Evolutionary conservation across 1,140 invertebrate species (phyloP), one percentile per base, ranked within the genome.

Genomic region (Papilio aristodemus): DNA sequence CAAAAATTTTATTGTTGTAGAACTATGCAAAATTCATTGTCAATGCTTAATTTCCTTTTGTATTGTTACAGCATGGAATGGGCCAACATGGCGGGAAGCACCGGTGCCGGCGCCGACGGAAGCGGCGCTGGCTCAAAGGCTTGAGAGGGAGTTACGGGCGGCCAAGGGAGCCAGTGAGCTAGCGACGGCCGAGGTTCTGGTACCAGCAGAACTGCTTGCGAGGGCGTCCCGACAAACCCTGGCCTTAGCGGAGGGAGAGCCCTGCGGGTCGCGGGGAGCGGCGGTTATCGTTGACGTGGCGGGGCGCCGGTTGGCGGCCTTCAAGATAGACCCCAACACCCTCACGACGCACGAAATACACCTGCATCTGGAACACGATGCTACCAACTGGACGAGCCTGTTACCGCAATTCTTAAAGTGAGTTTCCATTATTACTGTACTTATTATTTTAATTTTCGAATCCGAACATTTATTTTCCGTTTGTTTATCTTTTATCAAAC

Each of bases 281-380:
- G 95, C 95, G 0, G 90, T 96, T 14, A 96, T 95, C 80, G 94
- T 96, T 14, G 94, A 95, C 79, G 96, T 96, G 71, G 95, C 95
- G 80, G 94, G 94, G 4, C 90, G 93, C 60, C 93, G 93, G 73
- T 88, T 94, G 71, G 93, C 94, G 71, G 93, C 94, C 67, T 93
- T 97, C 87, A 95, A 96, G 83, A 95, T 96, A 78, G 96, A 97
- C 90, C 95, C 95, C 38, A 94, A 94, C 78, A 96, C 95, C 9
- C 95, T 97, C 38, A 95, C 96, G 22, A 98, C 97, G 22, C 97
- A 97, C 81, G 96, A 97, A 89, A 92, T 97, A 70, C 96, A 95
- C 85, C 91, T 97, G 36, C 97, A 96, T 14, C 92, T 98, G 32
- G 96, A 96, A 87, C 96, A 97, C 84, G 95, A 96, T 79, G 93